Evolutionary conservation across 2,797 vertebrate species (phyloP), one percentile per base, ranked within the genome.

Genomic region (Malacoraja senta): DNA sequence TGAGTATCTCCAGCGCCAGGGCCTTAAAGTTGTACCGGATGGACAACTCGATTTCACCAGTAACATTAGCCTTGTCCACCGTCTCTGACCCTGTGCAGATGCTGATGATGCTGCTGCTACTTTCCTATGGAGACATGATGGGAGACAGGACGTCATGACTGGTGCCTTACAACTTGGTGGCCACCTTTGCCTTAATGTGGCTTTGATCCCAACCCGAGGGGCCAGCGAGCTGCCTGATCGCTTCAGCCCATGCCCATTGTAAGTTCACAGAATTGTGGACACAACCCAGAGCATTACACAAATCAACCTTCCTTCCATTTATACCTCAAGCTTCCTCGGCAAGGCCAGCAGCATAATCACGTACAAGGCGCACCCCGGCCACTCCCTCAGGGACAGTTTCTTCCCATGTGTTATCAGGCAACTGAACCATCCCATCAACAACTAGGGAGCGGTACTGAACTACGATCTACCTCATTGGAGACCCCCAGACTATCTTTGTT

Each of bases 41-140:
- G 24, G 97, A 96, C 93, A 98, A 94, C 94, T 98, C 96, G 94
- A 99, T 96, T 94, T 98, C 97, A 94, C 98, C 98, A 0, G 96
- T 94, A 93, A 98, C 81, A 0, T 94, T 86, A 86, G 94, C 95
- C 0, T 94, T 97, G 94, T 96, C 97, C 74, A 96, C 96, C 88
- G 95, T 94, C 44, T 96, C 95, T 53, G 94, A 95, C 91, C 98
- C 98, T 0, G 97, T 97, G 93, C 95, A 96, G 79, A 95, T 96
- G 95, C 97, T 99, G 95, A 95, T 97, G 93, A 94, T 95, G 72
- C 98, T 98, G 92, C 84, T 95, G 93, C 96, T 94, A 92, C 97
- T 97, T 94, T 96, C 96, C 96, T 96, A 94, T 81, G 94, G 94
- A 93, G 72, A 84, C 93, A 94, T 88, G 95, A 58, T 58, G 93